phyloP scores from a whole-genome alignment of 1,140 invertebrate species.

The Pseudobourletiella spinata region DNA sequence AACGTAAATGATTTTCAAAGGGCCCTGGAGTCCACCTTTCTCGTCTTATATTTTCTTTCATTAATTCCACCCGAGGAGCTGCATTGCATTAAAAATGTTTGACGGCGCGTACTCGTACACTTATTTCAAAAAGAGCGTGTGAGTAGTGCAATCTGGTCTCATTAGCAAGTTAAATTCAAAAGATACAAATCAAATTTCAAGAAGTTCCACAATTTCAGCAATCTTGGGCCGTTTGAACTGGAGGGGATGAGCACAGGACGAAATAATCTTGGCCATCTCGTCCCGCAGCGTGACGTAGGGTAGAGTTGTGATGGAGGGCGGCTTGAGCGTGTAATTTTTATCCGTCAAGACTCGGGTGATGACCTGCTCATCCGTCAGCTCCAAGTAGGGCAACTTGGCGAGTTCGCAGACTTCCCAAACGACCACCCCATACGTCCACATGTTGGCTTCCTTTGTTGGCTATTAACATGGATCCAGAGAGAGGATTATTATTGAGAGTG shows the following conservation, averaged over 20 bases:
- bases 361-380: slow-evolving; percentile 60
- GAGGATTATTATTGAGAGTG: neutral
- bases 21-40: no score
- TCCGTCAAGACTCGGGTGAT: slow-evolving; percentile 44
- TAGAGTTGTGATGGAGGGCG: neutral
- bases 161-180: no score
- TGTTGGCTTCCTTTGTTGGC: slow-evolving; percentile 59
- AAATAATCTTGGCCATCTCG: neutral
- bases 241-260: neutral
- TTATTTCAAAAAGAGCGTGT: no score
- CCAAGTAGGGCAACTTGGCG: slow-evolving; percentile 58
- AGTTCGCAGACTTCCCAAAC: slow-evolving; percentile 51
- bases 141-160: no score
- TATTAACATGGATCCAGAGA: slow-evolving; percentile 27
- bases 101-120: no score
- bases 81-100: no score
- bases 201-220: neutral
- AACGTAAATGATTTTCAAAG: no score
- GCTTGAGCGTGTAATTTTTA: slow-evolving; percentile 13
- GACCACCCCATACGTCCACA: slow-evolving; percentile 73
- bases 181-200: no score
- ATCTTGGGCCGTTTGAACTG: neutral
- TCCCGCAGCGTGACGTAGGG: slow-evolving; percentile 2
- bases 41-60: no score
- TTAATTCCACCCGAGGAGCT: no score